Conservation (phyloP, 2,113 vertebrate species). For the Perca flavescens region DNA sequence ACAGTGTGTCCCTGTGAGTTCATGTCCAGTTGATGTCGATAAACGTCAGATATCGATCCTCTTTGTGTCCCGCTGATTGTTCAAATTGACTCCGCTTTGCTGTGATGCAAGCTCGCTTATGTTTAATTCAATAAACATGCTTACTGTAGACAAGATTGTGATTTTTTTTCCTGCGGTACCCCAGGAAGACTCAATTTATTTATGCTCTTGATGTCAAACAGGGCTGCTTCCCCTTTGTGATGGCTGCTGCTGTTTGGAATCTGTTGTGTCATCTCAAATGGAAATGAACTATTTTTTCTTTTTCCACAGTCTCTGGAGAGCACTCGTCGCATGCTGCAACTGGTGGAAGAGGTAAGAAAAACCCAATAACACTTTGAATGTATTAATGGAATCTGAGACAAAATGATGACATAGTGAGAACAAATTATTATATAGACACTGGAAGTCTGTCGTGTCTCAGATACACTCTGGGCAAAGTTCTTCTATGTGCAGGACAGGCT, state of each 20-base stretch:
- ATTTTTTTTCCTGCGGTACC: neutral
- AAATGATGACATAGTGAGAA: neutral
- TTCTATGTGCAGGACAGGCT: neutral
- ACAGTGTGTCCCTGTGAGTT: conserved; percentile 3
- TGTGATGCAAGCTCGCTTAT: neutral
- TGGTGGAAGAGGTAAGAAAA: conserved; percentile 97
- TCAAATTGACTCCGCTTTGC: conserved; percentile 41
- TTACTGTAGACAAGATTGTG: neutral
- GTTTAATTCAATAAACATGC: neutral
- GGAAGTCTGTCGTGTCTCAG: neutral
- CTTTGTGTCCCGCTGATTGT: conserved; percentile 37
- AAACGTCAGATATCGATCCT: conserved; percentile 41
- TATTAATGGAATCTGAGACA: neutral
- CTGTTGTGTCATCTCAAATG: neutral
- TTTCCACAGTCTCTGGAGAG: conserved; percentile 94
- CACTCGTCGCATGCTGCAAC: conserved; percentile 98
- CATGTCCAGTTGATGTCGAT: conserved; percentile 18
- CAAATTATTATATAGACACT: neutral
- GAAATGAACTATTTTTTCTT: conserved; percentile 36
- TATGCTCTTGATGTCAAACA: neutral
- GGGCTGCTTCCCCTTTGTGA: neutral
- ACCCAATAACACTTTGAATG: neutral
- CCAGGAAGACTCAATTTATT: neutral
- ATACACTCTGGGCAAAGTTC: neutral
- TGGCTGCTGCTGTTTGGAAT: neutral